Conservation (phyloP, 2,797 vertebrate species). For the Ctenopoma multispine region DNA sequence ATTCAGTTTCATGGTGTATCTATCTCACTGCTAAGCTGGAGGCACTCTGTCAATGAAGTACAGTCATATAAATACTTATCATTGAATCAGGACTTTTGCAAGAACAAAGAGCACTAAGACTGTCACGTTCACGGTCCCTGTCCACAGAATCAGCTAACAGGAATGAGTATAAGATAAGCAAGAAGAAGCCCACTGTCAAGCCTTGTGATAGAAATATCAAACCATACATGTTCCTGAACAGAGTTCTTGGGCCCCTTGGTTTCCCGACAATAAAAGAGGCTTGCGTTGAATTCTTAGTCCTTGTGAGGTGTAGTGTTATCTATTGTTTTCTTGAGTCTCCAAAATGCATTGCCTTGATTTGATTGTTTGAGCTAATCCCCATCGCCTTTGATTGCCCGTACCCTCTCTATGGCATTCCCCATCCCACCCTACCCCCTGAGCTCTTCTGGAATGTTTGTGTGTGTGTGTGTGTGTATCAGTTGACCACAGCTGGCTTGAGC, state of each 20-base stretch:
- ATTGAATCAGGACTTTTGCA: conserved; percentile 61
- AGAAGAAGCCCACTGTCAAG: conserved; percentile 50
- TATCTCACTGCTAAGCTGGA: conserved; percentile 69
- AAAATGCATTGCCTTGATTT: conserved; percentile 63
- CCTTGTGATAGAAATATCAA: conserved; percentile 54
- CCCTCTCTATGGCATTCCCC: conserved; percentile 56
- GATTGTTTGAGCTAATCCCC: conserved; percentile 72
- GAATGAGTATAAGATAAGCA: conserved; percentile 66
- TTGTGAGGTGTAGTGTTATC: conserved; percentile 57
- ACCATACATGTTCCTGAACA: conserved; percentile 53
- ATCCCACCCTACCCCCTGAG: conserved; percentile 75
- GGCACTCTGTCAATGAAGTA: conserved; percentile 69
- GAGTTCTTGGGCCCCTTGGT: conserved; percentile 64
- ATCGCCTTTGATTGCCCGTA: conserved; percentile 59
- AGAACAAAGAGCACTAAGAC: conserved; percentile 73
- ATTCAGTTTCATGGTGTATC: conserved; percentile 58
- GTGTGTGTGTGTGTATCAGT: conserved; percentile 80
- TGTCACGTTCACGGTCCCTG: conserved; percentile 45
- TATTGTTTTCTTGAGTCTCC: conserved; percentile 32
- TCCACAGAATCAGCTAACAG: conserved; percentile 61
- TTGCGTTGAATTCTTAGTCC: conserved; percentile 57
- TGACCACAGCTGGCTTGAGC: conserved; percentile 96
- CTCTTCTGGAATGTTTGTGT: conserved; percentile 79
- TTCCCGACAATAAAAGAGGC: conserved; percentile 57
- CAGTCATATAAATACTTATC: conserved; percentile 73